These are phyloP conservation scores for Melikaiella ostensackeni DNA, from an alignment of 2,888 invertebrate genomes.

Conservation along the genomic window DNA sequence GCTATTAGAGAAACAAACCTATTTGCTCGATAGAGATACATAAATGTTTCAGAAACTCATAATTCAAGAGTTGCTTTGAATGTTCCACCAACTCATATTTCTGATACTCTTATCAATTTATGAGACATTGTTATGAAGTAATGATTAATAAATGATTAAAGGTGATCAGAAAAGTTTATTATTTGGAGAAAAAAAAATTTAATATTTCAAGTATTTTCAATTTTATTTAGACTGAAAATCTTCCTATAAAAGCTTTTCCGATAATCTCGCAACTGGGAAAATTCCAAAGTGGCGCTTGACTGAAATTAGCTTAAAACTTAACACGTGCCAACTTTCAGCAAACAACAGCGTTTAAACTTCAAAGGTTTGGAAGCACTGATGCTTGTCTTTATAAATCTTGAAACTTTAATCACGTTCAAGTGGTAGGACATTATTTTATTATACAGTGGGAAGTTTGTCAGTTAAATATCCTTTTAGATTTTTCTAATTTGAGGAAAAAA, in stretches of 20 bases:
- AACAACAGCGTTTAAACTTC: not conserved
- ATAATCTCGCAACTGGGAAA: not conserved
- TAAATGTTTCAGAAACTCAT: not conserved
- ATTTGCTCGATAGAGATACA: not conserved
- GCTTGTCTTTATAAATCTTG: not conserved
- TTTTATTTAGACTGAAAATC: not conserved
- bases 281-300: constrained; percentile 9
- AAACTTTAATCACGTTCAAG: not conserved
- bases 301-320: not conserved
- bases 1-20: not conserved
- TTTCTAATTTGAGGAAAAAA: too few species aligned
- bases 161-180: not conserved
- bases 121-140: not conserved
- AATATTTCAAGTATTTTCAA: not conserved
- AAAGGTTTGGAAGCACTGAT: constrained; percentile 2
- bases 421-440: not conserved
- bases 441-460: not conserved
- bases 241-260: not conserved
- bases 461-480: not conserved
- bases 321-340: constrained; percentile 25
- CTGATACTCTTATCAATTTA: not conserved
- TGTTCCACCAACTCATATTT: not conserved
- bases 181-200: not conserved
- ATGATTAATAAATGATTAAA: not conserved
- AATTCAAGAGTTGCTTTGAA: not conserved